Base-by-base conservation (phyloP, 1,140 invertebrate species). In the Drosophila lini region DNA sequence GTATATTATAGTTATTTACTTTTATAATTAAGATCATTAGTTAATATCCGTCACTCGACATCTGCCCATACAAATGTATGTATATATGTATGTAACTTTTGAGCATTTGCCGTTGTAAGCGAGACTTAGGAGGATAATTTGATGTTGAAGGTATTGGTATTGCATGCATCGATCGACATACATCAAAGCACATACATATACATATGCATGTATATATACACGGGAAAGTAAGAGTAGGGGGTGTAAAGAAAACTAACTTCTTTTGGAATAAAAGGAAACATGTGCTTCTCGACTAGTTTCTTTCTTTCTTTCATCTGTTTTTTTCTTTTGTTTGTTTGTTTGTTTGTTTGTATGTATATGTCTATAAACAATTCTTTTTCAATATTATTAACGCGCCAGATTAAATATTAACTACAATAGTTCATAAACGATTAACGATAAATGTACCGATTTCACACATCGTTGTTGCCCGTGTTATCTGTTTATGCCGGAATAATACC, bases 401-500 rank as follows among this genome's bases (percentile, higher is more conserved):
- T 69, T 69, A 69, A 65, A 65, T 50, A 52, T 68, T 50, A 32
- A 65, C 65, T 69, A 69, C 65, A 69, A 69, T 69, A 52, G 67
- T 69, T 69, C 68, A 68, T 55, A 71, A 69, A 68, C 62, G 52
- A 69, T 65, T 68, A 53, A 53, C 50, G 50, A 36, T 64, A 52
- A 68, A 53, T 53, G 36, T 69, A 65, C 65, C 62, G 60, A 53
- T 36, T 69, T 69, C 61, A 63, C 61, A 63, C 65, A 67, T 69
- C 62, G 40, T 52, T 48, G 61, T 55, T 74, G 38, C 28, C 40
- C 40, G 22, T 52, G 52, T 22, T 53, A 36, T 53, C 50, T 4
- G 65, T 53, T 69, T 69, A 52, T 65, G 65, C 65, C 65, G 65
- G 65, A 69, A 69, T 69, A 69, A 69, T 69, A 69, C 63, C 61